Percentiles rank a stretch among this genome's conserved stretches.
phyloP scores from a whole-genome alignment of 1,140 invertebrate genomes.

The Aleiodes sp. region DNA sequence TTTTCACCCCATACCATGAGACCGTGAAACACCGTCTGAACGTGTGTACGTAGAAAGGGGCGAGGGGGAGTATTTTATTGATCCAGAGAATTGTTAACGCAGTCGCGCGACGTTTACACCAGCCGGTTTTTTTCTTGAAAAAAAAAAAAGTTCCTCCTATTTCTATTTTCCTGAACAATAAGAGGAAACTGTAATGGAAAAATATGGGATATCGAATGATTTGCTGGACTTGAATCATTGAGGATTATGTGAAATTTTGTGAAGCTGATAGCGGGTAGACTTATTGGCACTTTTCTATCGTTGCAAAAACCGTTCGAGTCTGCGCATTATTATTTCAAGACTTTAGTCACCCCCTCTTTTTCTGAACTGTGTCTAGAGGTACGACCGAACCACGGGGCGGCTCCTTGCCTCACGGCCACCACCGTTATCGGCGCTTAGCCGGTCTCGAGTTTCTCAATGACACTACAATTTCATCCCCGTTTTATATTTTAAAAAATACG shows the following conservation, averaged over 20 bases:
- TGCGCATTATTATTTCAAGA: neutral
- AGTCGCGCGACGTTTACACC: neutral
- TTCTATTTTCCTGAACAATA: neutral
- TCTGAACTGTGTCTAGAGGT: neutral
- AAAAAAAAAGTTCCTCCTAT: neutral
- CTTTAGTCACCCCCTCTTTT: neutral
- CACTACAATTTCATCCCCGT: neutral
- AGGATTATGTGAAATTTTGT: too few relatives aligned
- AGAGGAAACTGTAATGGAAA: too few relatives aligned
- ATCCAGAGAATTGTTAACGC: constrained; percentile 28
- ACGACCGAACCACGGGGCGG: constrained; percentile 19
- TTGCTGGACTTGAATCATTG: too few relatives aligned
- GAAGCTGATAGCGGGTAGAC: too few relatives aligned
- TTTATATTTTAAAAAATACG: neutral
- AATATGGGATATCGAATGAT: too few relatives aligned
- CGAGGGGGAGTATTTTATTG: constrained; percentile 35
- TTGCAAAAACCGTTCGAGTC: neutral
- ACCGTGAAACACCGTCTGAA: neutral
- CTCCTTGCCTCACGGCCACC: constrained; percentile 17
- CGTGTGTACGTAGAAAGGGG: neutral
- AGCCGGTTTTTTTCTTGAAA: neutral
- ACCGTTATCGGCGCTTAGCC: constrained; percentile 3
- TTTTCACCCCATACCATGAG: neutral
- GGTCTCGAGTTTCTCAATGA: constrained; percentile 15
- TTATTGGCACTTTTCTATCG: too few relatives aligned